Percentiles rank a stretch among this genome's conserved stretches.
phyloP scores from a whole-genome alignment of 2,888 invertebrate genomes.

The Hypercompe scribonia region DNA sequence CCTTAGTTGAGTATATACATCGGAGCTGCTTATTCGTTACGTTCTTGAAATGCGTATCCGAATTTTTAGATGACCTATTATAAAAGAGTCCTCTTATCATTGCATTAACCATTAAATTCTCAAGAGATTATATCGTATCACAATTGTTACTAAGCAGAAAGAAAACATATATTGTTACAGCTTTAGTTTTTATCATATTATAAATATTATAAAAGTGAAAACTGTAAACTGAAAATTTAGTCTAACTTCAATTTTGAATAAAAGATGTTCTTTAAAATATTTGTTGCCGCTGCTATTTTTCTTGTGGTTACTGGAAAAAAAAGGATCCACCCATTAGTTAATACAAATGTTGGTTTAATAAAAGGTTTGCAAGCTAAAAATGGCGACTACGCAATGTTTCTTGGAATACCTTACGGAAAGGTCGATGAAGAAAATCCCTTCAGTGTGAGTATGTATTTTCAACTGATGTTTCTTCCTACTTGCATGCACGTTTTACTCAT shows the following conservation, averaged over 20 bases:
- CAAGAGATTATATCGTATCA: no score
- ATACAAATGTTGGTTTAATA: slow-evolving; percentile 13
- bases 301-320: slow-evolving; percentile 7
- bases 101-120: no score
- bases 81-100: no score
- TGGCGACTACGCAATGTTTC: slow-evolving; percentile 19
- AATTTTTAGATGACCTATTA: no score
- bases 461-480: no score
- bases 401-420: slow-evolving; percentile 19
- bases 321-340: slow-evolving; percentile 49
- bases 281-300: neutral
- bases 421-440: slow-evolving; percentile 17
- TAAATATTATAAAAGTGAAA: neutral
- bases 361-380: slow-evolving; percentile 20
- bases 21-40: no score
- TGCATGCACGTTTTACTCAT: no score
- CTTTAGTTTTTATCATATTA: neutral
- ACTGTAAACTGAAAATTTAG: neutral
- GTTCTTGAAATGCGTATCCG: no score
- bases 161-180: no score
- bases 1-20: no score
- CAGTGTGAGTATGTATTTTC: slow-evolving; percentile 19
- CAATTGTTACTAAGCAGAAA: no score
- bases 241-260: neutral
- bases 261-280: neutral